Percentiles rank a stretch among this genome's conserved stretches.
These are phyloP conservation scores for Leptarthrus brevirostris DNA, from an alignment of 2,888 invertebrate species.

Conservation along the genomic window DNA sequence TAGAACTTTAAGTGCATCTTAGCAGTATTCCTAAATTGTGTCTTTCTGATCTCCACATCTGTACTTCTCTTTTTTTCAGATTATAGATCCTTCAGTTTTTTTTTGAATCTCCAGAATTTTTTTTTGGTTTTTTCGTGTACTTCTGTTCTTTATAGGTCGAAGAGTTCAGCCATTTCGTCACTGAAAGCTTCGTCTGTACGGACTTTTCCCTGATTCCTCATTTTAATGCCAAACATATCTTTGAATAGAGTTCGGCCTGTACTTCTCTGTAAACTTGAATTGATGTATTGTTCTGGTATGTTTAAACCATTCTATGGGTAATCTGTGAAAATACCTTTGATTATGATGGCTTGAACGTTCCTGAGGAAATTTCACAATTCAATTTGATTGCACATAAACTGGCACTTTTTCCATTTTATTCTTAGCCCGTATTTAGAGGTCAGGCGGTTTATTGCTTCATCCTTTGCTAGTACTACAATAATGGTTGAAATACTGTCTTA, in stretches of 20 bases:
- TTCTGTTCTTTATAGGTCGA: not conserved
- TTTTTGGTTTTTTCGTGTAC: not conserved
- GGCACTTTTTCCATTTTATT: slow-evolving; percentile 54
- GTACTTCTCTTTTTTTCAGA: too few species aligned
- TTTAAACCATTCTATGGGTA: slow-evolving; percentile 58
- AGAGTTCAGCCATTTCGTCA: not conserved
- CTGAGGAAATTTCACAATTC: not conserved
- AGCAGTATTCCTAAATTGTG: not conserved
- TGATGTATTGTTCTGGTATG: slow-evolving; percentile 55
- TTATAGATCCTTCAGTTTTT: not conserved
- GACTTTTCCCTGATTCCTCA: not conserved
- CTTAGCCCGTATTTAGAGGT: slow-evolving; percentile 50
- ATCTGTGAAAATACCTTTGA: slow-evolving; percentile 48
- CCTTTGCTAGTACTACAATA: slow-evolving; percentile 51
- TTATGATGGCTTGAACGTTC: slow-evolving; percentile 50
- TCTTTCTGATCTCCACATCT: not conserved
- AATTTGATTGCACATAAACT: slow-evolving; percentile 50
- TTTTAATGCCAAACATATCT: slow-evolving; percentile 34
- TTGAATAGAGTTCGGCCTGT: slow-evolving; percentile 46
- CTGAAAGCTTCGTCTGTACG: not conserved
- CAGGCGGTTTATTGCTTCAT: slow-evolving; percentile 51
- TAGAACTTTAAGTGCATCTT: not conserved
- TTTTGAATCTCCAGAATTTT: not conserved
- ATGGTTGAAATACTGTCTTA: not conserved
- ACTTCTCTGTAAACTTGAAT: slow-evolving; percentile 53